Evolutionary conservation across 2,113 vertebrate species (phyloP), one percentile per base, ranked within the genome.

Genomic region (Podarcis cretensis): DNA sequence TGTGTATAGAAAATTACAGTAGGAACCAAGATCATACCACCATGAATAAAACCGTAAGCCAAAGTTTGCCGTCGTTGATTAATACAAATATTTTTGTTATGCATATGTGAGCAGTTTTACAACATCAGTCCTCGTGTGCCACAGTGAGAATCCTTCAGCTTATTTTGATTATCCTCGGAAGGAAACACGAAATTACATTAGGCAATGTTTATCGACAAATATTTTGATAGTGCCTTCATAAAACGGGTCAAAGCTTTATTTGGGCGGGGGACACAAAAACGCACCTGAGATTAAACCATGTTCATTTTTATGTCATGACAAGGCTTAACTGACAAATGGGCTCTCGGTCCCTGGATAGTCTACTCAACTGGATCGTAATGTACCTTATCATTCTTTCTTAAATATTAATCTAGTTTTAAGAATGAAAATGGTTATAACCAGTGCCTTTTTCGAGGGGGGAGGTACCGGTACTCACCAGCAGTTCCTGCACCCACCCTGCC

Each of bases 141-240:
- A 1, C 0, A 0, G 71, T 90, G 79, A 78, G 54, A 78, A 88
- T 63, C 10, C 5, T 77, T 87, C n/a, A 23, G 27, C 59, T 59
- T 87, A 84, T 78, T 77, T 71, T 66, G 32, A 3, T 84, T 75
- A 76, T 48, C 35, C 32, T 71, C 81, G 3, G 74, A 93, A 88
- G 88, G 54, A 89, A 54, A 71, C 13, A 86, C 27, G 54, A 91
- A 94, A 90, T 84, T 85, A 80, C 14, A 27, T 65, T 1, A 83
- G 66, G 80, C 80, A 73, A 3, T 74, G 54, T 40, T 91, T 94
- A 20, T 57, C 6, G 48, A 40, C 86, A 94, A 92, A 87, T 89
- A 90, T 69, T 89, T 20, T 82, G 83, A 69, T 84, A 92, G 1
- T 37, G 79, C 6, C 37, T 69, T 5, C 6, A 87, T 25, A 6